phyloP scores from a whole-genome alignment of 2,113 vertebrate genomes.

The Tonatia bakeri region DNA sequence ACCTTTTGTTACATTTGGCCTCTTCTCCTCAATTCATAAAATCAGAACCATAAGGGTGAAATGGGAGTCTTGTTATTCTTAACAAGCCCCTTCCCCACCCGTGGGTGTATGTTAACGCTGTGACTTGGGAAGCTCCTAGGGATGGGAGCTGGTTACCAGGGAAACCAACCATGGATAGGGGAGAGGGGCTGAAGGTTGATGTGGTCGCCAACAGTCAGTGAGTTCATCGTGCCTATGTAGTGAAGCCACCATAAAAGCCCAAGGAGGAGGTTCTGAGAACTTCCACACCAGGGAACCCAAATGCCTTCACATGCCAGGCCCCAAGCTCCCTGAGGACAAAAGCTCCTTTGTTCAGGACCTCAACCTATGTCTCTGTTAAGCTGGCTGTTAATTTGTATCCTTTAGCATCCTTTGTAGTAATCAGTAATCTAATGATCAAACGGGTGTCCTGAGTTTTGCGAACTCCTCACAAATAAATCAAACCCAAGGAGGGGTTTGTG shows the following conservation, averaged over 20 bases:
- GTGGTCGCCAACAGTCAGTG: no score
- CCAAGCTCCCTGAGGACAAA: background rate
- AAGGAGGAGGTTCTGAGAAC: background rate
- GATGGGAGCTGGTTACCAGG: background rate
- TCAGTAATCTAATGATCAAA: background rate
- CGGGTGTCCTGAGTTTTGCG: background rate
- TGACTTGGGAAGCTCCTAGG: background rate
- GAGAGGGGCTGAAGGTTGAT: background rate
- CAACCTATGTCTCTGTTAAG: background rate
- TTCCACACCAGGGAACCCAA: background rate
- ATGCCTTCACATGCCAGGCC: background rate
- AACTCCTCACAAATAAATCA: background rate
- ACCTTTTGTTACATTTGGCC: background rate
- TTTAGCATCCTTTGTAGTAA: background rate
- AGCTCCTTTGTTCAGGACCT: background rate
- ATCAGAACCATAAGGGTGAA: background rate
- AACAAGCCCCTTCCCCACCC: background rate
- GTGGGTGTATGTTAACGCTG: background rate
- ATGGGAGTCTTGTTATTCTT: background rate
- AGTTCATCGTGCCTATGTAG: background rate
- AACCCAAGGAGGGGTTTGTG: background rate
- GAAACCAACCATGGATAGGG: background rate
- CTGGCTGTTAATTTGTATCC: background rate
- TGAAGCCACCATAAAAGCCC: background rate
- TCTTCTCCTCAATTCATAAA: background rate